A percentile compares a stretch with the other conserved stretches of the same genome.
Evolutionary conservation across 2,113 vertebrate species (phyloP).

Genomic region (Mormyrus iriodes): DNA sequence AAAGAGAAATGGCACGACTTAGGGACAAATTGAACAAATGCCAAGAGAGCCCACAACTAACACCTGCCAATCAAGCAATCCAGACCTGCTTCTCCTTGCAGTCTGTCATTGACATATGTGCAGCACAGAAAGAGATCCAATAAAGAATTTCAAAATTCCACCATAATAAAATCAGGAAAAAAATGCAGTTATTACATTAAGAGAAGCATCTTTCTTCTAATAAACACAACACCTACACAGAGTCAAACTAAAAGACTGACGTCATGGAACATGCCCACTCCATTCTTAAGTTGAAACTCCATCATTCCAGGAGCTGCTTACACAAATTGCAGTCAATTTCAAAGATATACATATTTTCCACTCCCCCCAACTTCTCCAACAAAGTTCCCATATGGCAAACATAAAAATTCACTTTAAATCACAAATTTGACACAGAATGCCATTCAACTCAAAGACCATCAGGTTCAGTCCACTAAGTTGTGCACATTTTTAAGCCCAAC

Average conservation of each 20-base stretch:
- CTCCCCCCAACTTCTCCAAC: background rate
- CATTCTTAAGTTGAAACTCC: background rate
- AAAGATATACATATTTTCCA: background rate
- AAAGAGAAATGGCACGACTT: background rate
- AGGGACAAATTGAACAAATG: background rate
- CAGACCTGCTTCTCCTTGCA: background rate
- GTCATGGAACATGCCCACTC: background rate
- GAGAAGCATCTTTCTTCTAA: background rate
- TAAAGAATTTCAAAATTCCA: background rate
- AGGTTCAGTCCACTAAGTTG: background rate
- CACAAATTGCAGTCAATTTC: background rate
- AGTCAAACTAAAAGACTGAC: background rate
- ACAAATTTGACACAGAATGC: background rate
- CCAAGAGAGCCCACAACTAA: slow-evolving; percentile 28
- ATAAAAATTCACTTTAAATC: background rate
- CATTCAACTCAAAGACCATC: background rate
- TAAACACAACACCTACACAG: background rate
- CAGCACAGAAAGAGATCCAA: background rate
- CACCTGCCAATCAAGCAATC: background rate
- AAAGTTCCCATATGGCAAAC: background rate
- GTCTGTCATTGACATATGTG: background rate
- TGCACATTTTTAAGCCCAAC: background rate
- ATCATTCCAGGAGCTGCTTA: background rate
- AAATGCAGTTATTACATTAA: background rate
- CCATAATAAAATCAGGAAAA: background rate